Base-by-base conservation (phyloP, 2,888 invertebrate species). In the Abscondita cerata region DNA sequence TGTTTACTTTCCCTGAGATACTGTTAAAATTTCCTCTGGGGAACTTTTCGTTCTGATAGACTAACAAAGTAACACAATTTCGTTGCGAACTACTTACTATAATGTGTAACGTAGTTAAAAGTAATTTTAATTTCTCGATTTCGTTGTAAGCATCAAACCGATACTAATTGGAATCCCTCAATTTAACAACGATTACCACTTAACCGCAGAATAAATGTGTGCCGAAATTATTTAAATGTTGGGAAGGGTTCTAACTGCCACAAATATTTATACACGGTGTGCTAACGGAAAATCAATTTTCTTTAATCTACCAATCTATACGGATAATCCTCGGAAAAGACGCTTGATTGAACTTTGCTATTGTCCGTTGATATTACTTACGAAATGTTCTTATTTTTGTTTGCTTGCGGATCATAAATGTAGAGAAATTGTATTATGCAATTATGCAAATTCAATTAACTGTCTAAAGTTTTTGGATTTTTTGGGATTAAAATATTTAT, bases 301-400 rank as follows among this genome's bases (percentile, higher is more conserved):
- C 66, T 55, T 62, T 71, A 70, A 71, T 68, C 69, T 66, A 52
- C 60, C 70, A 70, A 69, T 71, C 68, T 68, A 56, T 62, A 58
- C 36, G 58, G 69, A 63, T 69, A 70, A 70, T 70, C 69, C 67
- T 59, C 33, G n/a, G 62, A 60, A 63, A 65, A 67, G 65, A 58
- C 54, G 60, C 62, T 56, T 66, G 66, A 67, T 67, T 67, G 66
- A 68, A 70, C 62, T 68, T 62, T 56, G 46, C 52, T 56, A n/a
- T n/a, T 59, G 55, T 52, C 59, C 52, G 52, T 25, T 16, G 58
- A 62, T 53, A 62, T 25, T 25, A 25, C 25, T 25, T 25, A 6
- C 25, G 25, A 25, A 25, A 25, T n/a, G 6, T 25, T 25, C 25
- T 25, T 25, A 25, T 25, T 25, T n/a, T 25, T 6, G 25, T 25